Percentiles rank a stretch among this genome's conserved stretches.
Conservation (phyloP, 1,140 invertebrate species). For the Pemphigus obesinymphae region DNA sequence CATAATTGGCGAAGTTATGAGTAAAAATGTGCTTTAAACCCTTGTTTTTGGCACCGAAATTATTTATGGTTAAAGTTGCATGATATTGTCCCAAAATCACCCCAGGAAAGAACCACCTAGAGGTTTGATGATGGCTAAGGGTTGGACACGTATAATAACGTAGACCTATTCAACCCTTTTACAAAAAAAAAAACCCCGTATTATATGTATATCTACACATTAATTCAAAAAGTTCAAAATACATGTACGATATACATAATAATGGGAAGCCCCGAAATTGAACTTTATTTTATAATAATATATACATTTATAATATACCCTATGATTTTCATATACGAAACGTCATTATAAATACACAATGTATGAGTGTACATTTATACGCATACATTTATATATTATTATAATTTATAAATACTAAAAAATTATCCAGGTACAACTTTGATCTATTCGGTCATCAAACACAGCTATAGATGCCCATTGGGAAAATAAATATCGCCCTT, state of each 20-base stretch:
- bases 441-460: too few species aligned
- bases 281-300: not conserved
- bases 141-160: not conserved
- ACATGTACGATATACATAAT: not conserved
- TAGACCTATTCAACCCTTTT: not conserved
- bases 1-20: slow-evolving; percentile 10
- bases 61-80: slow-evolving; percentile 19
- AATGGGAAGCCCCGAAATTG: not conserved
- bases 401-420: too few species aligned
- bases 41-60: not conserved
- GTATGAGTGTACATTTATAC: too few species aligned
- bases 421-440: too few species aligned
- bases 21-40: not conserved
- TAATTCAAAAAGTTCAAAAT: not conserved
- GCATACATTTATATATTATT: too few species aligned
- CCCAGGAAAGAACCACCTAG: not conserved
- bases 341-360: too few species aligned
- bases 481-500: too few species aligned
- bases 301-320: too few species aligned
- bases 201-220: not conserved
- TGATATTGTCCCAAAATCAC: slow-evolving; percentile 2
- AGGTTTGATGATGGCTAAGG: slow-evolving; percentile 2
- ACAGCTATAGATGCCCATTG: too few species aligned
- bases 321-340: too few species aligned
- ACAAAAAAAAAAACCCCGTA: not conserved